phyloP scores from a whole-genome alignment of 2,113 vertebrate genomes.

The Gasterosteus aculeatus region DNA sequence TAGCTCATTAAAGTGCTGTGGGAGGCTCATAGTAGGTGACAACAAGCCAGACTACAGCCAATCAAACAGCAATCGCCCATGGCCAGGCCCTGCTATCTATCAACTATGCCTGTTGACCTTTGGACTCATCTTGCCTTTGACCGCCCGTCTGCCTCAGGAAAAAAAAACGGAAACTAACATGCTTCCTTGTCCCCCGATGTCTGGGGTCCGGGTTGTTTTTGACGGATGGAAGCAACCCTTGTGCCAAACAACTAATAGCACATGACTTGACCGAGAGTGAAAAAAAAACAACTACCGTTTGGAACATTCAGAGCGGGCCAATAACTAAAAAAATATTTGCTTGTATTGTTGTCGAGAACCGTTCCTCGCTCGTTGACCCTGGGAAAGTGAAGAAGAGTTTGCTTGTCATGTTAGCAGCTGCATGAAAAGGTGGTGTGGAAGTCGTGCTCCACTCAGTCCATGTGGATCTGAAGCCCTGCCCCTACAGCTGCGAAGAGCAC shows the following conservation, averaged over 20 bases:
- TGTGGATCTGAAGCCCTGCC: background rate
- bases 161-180: background rate
- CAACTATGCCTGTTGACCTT: conserved; percentile 49
- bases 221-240: conserved; percentile 16
- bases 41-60: conserved; percentile 37
- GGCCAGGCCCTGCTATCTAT: conserved; percentile 34
- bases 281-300: background rate
- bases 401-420: background rate
- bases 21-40: conserved; percentile 33
- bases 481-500: background rate
- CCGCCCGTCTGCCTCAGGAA: background rate
- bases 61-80: conserved; percentile 54
- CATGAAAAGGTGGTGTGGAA: background rate
- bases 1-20: conserved; percentile 21
- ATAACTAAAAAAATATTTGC: no score
- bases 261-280: conserved; percentile 1
- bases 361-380: no score
- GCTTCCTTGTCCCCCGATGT: conserved; percentile 24
- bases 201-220: conserved; percentile 1
- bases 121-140: conserved; percentile 39
- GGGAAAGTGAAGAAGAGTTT: background rate
- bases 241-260: conserved; percentile 22
- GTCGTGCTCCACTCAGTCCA: background rate
- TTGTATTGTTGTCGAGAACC: no score
- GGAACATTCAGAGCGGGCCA: background rate